Evolutionary conservation across 2,797 vertebrate species (phyloP).

Genomic region (Prunella strophiata): DNA sequence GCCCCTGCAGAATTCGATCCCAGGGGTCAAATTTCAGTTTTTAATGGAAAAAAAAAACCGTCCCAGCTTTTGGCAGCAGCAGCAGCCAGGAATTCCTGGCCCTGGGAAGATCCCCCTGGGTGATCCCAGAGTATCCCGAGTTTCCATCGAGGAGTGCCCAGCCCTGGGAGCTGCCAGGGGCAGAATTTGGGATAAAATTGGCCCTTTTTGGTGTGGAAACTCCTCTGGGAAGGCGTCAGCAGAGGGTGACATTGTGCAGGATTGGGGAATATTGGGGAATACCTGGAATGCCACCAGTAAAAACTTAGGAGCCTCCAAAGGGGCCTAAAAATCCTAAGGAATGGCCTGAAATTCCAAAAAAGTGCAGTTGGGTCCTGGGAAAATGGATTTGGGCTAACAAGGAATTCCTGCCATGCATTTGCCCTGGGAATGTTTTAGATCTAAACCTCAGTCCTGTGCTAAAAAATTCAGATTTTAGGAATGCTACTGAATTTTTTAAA

Average conservation of each 20-base stretch:
- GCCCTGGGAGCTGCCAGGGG: not conserved
- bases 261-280: not conserved
- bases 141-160: not conserved
- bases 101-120: not conserved
- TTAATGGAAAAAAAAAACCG: not conserved
- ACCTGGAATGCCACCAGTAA: not conserved
- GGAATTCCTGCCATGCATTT: not conserved
- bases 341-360: not conserved
- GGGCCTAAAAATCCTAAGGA: not conserved
- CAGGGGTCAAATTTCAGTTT: not conserved
- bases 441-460: not conserved
- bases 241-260: constrained; percentile 32
- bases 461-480: not conserved
- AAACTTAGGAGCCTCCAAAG: not conserved
- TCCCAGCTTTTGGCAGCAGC: not conserved
- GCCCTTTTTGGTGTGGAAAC: not conserved
- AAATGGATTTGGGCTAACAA: not conserved
- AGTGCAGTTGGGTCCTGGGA: not conserved
- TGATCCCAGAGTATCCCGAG: not conserved
- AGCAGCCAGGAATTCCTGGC: not conserved
- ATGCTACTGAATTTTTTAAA: not conserved
- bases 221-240: constrained; percentile 41
- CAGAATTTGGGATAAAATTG: not conserved
- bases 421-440: not conserved
- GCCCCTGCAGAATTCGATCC: not conserved